Evolutionary conservation across 2,113 vertebrate species (phyloP).

Genomic region (Mugil cephalus): DNA sequence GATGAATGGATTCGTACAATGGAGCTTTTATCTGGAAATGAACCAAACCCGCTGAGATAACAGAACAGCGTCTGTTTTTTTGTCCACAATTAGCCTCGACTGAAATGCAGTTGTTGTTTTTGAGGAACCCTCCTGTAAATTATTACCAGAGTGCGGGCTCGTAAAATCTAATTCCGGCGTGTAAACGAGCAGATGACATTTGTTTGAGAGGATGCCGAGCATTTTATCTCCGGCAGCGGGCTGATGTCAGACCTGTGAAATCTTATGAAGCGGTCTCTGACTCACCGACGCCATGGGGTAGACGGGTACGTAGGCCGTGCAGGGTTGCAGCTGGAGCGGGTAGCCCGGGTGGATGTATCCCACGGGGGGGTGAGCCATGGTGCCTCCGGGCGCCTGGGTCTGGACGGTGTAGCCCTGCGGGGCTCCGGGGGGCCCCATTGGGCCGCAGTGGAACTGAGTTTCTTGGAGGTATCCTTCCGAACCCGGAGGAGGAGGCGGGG

Average conservation of each 20-base stretch:
- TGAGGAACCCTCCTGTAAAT: too few relatives aligned
- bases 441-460: conserved; percentile 85
- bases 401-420: conserved; percentile 90
- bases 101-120: too few relatives aligned
- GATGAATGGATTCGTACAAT: background rate
- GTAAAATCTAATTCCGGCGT: background rate
- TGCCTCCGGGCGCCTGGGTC: conserved; percentile 85
- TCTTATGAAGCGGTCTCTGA: conserved; percentile 28
- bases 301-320: conserved; percentile 92
- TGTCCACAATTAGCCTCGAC: background rate
- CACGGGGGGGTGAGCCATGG: conserved; percentile 84
- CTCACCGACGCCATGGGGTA: conserved; percentile 91
- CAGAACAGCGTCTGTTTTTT: background rate
- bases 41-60: background rate
- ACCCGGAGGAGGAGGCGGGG: conserved; percentile 81
- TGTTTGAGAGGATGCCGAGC: background rate
- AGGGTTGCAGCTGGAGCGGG: conserved; percentile 92
- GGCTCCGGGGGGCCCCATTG: conserved; percentile 78
- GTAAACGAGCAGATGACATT: background rate
- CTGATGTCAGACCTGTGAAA: conserved; percentile 41
- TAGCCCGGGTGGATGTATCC: conserved; percentile 91
- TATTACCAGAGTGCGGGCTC: too few relatives aligned
- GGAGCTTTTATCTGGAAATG: background rate
- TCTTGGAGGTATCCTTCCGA: conserved; percentile 86
- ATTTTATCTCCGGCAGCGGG: conserved; percentile 8